Evolutionary conservation across 1,140 invertebrate species (phyloP).

Genomic region (Glomeris maerens): DNA sequence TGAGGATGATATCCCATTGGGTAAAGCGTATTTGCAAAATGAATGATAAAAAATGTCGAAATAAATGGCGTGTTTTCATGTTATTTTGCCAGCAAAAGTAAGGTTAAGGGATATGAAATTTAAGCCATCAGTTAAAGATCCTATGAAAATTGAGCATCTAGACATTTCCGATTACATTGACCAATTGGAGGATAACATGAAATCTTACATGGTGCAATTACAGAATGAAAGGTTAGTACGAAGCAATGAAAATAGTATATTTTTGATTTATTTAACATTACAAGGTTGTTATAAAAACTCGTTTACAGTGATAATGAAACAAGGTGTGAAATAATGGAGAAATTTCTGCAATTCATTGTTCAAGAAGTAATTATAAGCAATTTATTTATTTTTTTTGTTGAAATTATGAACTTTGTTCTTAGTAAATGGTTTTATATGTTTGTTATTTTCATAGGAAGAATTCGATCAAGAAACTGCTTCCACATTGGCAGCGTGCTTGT

Average conservation of each 20-base stretch:
- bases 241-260: not conserved
- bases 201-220: constrained; percentile 47
- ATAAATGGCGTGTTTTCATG: no score
- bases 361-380: constrained; percentile 24
- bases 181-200: constrained; percentile 44
- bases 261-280: not conserved
- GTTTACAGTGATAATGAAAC: constrained; percentile 41
- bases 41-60: no score
- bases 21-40: no score
- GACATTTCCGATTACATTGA: constrained; percentile 32
- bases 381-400: constrained; percentile 4
- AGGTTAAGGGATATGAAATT: constrained; percentile 27
- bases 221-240: constrained; percentile 39
- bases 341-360: constrained; percentile 48
- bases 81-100: constrained; percentile 28
- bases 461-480: constrained; percentile 45
- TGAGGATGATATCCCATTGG: constrained; percentile 61
- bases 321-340: constrained; percentile 52
- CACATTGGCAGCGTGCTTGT: constrained; percentile 36
- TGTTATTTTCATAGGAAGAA: constrained; percentile 32
- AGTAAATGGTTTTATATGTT: constrained; percentile 5
- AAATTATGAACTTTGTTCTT: constrained; percentile 11
- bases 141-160: constrained; percentile 20
- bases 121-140: constrained; percentile 27
- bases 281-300: constrained; percentile 1